Base-by-base conservation (phyloP, 1,140 invertebrate species). In the Penaeus indicus region DNA sequence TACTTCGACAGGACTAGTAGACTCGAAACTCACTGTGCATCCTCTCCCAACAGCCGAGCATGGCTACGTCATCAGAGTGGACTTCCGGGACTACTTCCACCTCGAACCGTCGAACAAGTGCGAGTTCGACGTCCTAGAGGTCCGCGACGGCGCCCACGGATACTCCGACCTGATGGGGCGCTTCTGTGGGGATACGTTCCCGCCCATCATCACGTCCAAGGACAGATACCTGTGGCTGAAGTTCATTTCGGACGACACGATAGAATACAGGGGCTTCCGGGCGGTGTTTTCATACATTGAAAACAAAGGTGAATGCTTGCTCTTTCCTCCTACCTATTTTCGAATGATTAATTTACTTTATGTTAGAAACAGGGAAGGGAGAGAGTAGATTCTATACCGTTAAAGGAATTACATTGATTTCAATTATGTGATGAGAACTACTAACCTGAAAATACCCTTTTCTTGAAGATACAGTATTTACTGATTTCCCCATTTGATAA, bases 191-290 rank as follows among this genome's bases (percentile, higher is more conserved):
- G 94, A 94, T 27, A 94, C 95, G 82, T 97, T 96, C 92, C 97
- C 97, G 13, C 95, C 95, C 3, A 94, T 96, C 92, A 95, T 97
- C 89, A 95, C 94, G 47, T 97, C 96, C 7, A 95, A 95, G 67
- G 95, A 95, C 72, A 94, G 96, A 22, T 95, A 95, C 92, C 94
- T 98, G 42, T 98, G 97, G 97, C 93, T 98, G 21, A 94, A 95
- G 77, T 98, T 98, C 93, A 95, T 95, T 84, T 97, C 96, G 1
- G 97, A 98, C 91, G 96, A 96, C 85, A 96, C 95, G 91, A 96
- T 98, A 89, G 95, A 97, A 92, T 96, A 96, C 91, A 93, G 93
- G 25, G 97, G 97, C 3, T 98, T 98, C 92, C 95, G 94, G 90
- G 97, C 96, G 4, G 95, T 97, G 2, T 97, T 96, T 92, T 94